Percentiles rank a stretch among this genome's conserved stretches.
These are phyloP conservation scores for Drosophila anomelani DNA, from an alignment of 2,888 invertebrate species.

Conservation along the genomic window DNA sequence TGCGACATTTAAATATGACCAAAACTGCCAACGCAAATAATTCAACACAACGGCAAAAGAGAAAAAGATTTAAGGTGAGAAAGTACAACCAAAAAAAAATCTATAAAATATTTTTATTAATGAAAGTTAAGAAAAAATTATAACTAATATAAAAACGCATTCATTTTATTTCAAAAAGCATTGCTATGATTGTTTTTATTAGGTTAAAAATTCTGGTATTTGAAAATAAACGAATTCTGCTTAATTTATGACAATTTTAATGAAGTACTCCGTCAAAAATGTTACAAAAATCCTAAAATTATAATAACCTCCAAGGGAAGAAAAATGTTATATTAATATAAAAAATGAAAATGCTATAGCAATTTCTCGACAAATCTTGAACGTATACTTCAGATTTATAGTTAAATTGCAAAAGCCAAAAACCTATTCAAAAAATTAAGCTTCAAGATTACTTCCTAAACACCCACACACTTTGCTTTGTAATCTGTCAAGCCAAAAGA, in stretches of 20 bases:
- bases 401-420: not conserved
- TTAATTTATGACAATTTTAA: no score
- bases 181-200: no score
- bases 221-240: no score
- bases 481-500: not conserved
- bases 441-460: constrained; percentile 2
- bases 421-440: not conserved
- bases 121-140: no score
- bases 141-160: no score
- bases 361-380: not conserved
- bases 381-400: no score
- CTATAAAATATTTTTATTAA: no score
- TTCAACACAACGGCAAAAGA: not conserved
- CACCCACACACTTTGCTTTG: not conserved
- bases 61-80: not conserved
- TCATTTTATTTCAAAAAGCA: no score
- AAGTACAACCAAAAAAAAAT: not conserved
- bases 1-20: not conserved
- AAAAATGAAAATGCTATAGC: no score
- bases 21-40: not conserved
- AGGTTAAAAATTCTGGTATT: no score
- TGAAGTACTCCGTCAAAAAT: no score
- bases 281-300: no score
- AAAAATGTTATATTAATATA: not conserved
- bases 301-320: not conserved